A percentile compares a stretch with the other conserved stretches of the same genome.
Evolutionary conservation across 2,797 vertebrate species (phyloP).

Genomic region (Chloroceryle amazona): DNA sequence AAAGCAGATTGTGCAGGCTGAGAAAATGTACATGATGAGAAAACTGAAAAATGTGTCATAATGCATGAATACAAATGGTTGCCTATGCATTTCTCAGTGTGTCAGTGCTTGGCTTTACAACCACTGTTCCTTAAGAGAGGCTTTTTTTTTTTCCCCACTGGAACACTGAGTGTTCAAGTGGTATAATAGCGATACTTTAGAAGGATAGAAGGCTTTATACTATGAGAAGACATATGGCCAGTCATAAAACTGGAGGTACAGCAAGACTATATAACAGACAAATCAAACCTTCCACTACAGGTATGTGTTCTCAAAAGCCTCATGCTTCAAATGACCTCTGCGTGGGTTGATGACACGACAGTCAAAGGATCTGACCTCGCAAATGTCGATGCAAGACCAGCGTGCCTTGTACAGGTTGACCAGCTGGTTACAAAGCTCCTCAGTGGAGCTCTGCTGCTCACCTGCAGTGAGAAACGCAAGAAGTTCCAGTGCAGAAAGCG

Average conservation of each 20-base stretch:
- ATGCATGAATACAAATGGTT: background rate
- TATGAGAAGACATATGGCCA: background rate
- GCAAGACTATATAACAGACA: background rate
- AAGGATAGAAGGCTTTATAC: background rate
- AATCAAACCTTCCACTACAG: background rate
- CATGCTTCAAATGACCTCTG: background rate
- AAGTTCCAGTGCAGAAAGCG: background rate
- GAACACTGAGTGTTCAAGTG: background rate
- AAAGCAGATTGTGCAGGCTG: background rate
- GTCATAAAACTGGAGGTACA: background rate
- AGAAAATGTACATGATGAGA: background rate
- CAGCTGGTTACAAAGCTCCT: background rate
- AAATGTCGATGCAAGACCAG: background rate
- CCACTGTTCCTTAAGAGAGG: background rate
- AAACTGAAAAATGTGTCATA: background rate
- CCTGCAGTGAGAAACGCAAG: background rate
- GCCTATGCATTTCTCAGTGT: background rate
- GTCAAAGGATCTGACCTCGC: background rate
- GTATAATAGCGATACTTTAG: background rate
- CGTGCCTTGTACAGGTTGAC: background rate
- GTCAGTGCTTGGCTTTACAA: background rate
- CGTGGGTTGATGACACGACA: background rate
- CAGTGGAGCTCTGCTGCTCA: background rate
- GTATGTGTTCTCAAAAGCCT: background rate
- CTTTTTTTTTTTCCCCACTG: background rate